Evolutionary conservation across 2,113 vertebrate genomes (phyloP).

Genomic region (Sula dactylatra): DNA sequence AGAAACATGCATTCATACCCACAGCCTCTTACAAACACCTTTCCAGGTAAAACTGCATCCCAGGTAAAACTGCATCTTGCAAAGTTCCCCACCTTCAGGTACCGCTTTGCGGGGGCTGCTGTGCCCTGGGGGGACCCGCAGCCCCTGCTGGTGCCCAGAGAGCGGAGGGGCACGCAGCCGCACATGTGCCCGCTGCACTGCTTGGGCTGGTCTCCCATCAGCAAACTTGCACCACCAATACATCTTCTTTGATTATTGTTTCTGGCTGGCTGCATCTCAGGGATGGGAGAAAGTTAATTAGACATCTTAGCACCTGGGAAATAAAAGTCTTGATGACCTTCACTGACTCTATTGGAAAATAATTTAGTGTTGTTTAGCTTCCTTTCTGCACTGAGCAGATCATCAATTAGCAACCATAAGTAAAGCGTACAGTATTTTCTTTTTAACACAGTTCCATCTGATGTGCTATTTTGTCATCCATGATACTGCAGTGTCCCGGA

Average conservation of each 20-base stretch:
- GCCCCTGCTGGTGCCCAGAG: too few relatives aligned
- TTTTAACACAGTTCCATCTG: background rate
- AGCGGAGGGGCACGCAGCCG: fast-evolving
- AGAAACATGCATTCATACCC: background rate
- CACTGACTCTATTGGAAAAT: constrained; percentile 48
- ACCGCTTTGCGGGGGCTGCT: background rate
- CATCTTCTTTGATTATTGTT: background rate
- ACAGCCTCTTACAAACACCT: background rate
- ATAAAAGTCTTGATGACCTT: constrained; percentile 41
- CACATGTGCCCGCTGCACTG: fast-evolving
- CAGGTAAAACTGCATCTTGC: background rate
- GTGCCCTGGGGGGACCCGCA: fast-evolving
- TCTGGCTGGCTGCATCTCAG: background rate
- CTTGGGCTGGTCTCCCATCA: background rate
- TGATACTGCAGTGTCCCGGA: background rate
- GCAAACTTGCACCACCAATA: background rate
- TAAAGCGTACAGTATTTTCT: background rate
- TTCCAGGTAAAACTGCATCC: background rate
- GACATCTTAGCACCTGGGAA: constrained; percentile 23
- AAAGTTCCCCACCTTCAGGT: background rate
- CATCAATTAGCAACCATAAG: background rate
- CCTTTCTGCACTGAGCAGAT: constrained; percentile 21
- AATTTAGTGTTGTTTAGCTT: background rate
- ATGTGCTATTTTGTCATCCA: background rate
- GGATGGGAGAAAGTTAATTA: constrained; percentile 40